Conservation (phyloP, 2,797 vertebrate genomes). For the Trachops cirrhosus region DNA sequence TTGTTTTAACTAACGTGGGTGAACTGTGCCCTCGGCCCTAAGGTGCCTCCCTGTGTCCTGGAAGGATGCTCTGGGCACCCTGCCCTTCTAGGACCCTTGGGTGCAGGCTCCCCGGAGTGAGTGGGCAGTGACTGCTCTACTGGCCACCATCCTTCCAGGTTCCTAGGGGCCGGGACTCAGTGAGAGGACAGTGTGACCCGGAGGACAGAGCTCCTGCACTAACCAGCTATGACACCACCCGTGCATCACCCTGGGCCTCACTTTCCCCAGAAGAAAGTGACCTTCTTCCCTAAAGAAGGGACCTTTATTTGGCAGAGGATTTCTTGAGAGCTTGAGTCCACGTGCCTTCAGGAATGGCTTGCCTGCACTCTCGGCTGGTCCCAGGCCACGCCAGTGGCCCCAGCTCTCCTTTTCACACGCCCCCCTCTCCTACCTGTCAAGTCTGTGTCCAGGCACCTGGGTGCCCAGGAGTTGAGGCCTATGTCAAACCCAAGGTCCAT, state of each 20-base stretch:
- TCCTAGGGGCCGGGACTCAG: background rate
- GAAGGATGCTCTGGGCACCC: background rate
- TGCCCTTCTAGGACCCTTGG: background rate
- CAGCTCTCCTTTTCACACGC: accelerated
- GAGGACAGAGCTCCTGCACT: background rate
- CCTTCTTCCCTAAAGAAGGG: too few species aligned
- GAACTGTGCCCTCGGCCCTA: background rate
- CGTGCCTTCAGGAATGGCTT: background rate
- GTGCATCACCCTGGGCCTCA: background rate
- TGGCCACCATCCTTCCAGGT: background rate
- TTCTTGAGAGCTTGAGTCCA: background rate
- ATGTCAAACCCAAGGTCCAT: accelerated
- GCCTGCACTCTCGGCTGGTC: accelerated
- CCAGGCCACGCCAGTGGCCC: background rate
- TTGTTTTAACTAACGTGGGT: background rate
- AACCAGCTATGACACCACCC: background rate
- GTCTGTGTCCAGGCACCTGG: background rate
- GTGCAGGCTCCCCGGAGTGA: background rate
- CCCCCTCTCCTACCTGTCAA: too few species aligned
- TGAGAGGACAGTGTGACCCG: accelerated
- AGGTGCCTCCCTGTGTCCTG: background rate
- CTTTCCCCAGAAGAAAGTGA: too few species aligned
- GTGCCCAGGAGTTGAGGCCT: background rate
- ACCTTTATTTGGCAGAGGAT: accelerated
- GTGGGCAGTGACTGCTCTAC: background rate